These are phyloP conservation scores for Puma concolor DNA, from an alignment of 2,113 vertebrate species.

Conservation along the genomic window DNA sequence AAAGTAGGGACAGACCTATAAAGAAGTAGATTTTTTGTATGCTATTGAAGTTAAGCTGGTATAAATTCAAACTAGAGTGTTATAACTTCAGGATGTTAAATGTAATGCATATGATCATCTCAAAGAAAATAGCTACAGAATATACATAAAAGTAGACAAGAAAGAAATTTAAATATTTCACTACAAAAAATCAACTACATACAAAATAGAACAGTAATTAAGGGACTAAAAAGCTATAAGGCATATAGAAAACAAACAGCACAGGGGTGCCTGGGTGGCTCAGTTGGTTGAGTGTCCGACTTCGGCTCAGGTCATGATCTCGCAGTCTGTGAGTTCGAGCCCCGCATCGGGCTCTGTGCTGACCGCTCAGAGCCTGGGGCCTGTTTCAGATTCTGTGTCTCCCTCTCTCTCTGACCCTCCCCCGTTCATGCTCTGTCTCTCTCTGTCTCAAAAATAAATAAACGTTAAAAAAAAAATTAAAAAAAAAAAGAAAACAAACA, in stretches of 20 bases:
- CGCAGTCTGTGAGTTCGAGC: too few species aligned
- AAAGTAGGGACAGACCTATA: background rate
- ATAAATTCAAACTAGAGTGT: background rate
- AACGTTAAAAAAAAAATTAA: too few species aligned
- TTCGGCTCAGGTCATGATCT: too few species aligned
- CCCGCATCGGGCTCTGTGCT: too few species aligned
- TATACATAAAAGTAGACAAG: background rate
- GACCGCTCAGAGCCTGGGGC: too few species aligned
- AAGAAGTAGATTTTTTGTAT: background rate
- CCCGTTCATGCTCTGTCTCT: too few species aligned
- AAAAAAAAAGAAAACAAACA: background rate
- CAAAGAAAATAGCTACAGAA: background rate
- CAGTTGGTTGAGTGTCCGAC: too few species aligned
- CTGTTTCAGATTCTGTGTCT: too few species aligned
- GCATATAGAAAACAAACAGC: background rate
- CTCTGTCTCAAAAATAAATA: too few species aligned
- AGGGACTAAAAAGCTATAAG: background rate
- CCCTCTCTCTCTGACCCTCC: too few species aligned
- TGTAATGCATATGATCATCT: background rate
- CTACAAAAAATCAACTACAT: background rate
- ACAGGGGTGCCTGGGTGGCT: background rate
- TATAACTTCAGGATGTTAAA: background rate
- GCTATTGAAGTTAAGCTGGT: background rate
- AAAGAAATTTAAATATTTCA: background rate
- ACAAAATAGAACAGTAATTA: background rate